A percentile compares a stretch with the other conserved stretches of the same genome.
Conservation (phyloP, 2,113 vertebrate species). For the Okapia johnstoni region DNA sequence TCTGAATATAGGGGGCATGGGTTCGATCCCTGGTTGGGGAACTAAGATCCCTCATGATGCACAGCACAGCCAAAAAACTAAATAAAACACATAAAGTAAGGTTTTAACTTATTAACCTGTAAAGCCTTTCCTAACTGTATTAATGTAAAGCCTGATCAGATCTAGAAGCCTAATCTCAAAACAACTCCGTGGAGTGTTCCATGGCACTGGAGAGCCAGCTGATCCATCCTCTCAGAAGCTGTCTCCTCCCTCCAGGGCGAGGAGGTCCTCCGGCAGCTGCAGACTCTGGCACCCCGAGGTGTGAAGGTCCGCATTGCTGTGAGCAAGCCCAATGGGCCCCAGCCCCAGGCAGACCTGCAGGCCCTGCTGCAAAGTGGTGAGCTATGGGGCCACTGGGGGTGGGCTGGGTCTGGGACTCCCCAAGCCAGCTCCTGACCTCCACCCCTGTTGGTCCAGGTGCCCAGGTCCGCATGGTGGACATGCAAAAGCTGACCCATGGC, state of each 20-base stretch:
- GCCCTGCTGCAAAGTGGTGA: constrained; percentile 85
- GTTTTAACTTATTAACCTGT: background rate
- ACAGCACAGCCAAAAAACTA: background rate
- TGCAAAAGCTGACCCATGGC: constrained; percentile 86
- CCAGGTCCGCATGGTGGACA: constrained; percentile 84
- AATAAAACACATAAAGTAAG: background rate
- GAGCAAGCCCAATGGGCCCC: constrained; percentile 67
- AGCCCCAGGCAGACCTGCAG: constrained; percentile 74
- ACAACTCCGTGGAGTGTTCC: rapidly evolving
- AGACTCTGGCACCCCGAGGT: constrained; percentile 72
- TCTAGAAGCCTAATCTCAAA: background rate
- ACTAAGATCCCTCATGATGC: background rate
- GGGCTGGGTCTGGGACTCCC: rapidly evolving
- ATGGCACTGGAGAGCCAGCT: background rate
- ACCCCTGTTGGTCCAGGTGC: constrained; percentile 80
- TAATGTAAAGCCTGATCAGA: background rate
- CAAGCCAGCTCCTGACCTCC: background rate
- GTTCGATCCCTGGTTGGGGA: background rate
- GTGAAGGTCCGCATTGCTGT: constrained; percentile 85
- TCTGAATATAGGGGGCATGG: background rate
- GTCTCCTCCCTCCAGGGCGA: constrained; percentile 82
- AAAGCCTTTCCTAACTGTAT: background rate
- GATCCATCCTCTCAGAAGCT: background rate
- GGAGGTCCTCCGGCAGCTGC: constrained; percentile 81
- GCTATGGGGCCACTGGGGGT: rapidly evolving